Conservation (phyloP, 1,140 invertebrate genomes). For the Pseudomyrmex flavicornis region DNA sequence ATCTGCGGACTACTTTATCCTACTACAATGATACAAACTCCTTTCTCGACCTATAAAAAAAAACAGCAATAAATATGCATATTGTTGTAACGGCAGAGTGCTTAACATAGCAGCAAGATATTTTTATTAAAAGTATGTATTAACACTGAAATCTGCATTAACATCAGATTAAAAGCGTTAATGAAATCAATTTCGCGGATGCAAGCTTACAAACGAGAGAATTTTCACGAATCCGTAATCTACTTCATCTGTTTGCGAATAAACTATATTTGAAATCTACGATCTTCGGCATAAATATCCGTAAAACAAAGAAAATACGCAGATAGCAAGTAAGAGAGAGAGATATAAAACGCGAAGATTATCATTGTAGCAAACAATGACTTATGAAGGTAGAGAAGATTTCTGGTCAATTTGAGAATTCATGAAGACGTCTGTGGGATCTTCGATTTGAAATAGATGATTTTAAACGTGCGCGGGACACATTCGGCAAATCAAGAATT, state of each 20-base stretch:
- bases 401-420: constrained; percentile 16
- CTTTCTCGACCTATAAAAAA: neutral
- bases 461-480: neutral
- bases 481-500: constrained; percentile 35
- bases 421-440: constrained; percentile 40
- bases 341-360: neutral
- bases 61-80: constrained; percentile 29
- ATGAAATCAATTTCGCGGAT: too few species aligned
- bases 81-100: neutral
- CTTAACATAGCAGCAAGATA: neutral
- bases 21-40: constrained; percentile 14
- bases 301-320: constrained; percentile 15
- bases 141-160: neutral
- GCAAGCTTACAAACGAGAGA: neutral
- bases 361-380: constrained; percentile 42
- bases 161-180: neutral
- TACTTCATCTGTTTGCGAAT: neutral
- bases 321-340: constrained; percentile 1
- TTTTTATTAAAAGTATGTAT: neutral
- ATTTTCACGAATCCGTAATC: neutral
- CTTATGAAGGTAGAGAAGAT: constrained; percentile 11
- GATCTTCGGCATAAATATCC: constrained; percentile 14
- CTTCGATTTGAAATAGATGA: constrained; percentile 6
- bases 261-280: neutral
- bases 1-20: neutral